Conservation (phyloP, 1,140 invertebrate genomes). For the Brachionus manjavacas region DNA sequence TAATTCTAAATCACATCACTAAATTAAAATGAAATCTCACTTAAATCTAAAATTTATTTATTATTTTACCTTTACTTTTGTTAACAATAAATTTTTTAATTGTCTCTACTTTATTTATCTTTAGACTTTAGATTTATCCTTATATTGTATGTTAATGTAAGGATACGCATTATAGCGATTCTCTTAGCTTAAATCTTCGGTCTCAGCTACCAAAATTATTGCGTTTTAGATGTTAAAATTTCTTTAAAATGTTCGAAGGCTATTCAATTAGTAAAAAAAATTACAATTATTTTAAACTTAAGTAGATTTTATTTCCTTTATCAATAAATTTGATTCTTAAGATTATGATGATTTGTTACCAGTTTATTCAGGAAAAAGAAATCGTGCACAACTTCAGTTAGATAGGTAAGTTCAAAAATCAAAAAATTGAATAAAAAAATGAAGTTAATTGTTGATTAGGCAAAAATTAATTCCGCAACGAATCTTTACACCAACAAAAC, state of each 20-base stretch:
- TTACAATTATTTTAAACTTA: neutral
- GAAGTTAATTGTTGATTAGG: neutral
- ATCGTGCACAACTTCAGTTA: neutral
- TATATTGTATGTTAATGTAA: neutral
- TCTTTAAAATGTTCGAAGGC: no score
- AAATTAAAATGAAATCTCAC: neutral
- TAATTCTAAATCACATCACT: neutral
- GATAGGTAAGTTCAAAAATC: constrained; percentile 7
- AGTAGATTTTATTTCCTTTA: neutral
- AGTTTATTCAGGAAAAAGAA: constrained; percentile 29
- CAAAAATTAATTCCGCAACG: constrained; percentile 11
- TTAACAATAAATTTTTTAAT: neutral
- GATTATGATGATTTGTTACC: constrained; percentile 35
- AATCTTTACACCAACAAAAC: neutral
- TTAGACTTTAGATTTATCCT: neutral
- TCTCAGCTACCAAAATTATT: neutral
- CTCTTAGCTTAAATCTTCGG: neutral
- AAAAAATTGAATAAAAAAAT: neutral
- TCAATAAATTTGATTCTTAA: neutral
- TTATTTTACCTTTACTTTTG: neutral
- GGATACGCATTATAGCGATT: neutral
- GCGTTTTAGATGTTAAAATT: neutral
- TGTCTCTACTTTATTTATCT: neutral
- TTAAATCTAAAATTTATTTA: neutral
- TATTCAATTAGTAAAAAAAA: no score